phyloP scores from a whole-genome alignment of 2,113 vertebrate genomes.

The Dinomys branickii region DNA sequence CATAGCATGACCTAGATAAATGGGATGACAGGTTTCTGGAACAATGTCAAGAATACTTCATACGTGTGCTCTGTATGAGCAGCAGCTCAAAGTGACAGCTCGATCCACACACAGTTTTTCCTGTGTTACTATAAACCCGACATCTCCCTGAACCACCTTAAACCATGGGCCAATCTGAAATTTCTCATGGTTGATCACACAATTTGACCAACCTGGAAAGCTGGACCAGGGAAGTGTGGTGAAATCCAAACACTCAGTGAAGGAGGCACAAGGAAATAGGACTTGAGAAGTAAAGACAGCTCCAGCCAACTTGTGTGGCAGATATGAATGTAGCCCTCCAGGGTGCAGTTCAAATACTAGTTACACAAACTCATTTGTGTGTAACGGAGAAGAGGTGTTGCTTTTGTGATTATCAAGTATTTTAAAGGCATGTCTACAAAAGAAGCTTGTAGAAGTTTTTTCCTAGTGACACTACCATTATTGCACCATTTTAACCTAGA shows the following conservation, averaged over 20 bases:
- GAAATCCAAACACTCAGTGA: not conserved
- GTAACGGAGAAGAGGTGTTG: not conserved
- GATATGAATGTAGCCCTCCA: not conserved
- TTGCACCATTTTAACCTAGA: not conserved
- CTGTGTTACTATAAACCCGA: not conserved
- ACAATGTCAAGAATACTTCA: constrained; percentile 5
- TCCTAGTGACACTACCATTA: not conserved
- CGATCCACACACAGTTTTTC: not conserved
- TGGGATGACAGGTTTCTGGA: constrained; percentile 61
- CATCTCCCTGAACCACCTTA: not conserved
- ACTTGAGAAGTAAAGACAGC: not conserved
- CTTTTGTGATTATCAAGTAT: not conserved
- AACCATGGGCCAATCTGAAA: not conserved
- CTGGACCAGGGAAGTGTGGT: not conserved
- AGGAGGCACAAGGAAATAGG: not conserved
- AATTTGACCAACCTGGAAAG: not conserved
- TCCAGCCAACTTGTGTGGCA: not conserved
- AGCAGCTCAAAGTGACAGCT: not conserved
- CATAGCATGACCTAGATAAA: constrained; percentile 37
- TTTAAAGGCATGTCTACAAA: not conserved
- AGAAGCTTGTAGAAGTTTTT: not conserved
- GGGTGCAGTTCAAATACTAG: not conserved
- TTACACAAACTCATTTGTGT: not conserved
- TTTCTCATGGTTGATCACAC: not conserved
- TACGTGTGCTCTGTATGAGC: not conserved